phyloP scores from a whole-genome alignment of 2,113 vertebrate genomes.

The Rhinichthys klamathensis region DNA sequence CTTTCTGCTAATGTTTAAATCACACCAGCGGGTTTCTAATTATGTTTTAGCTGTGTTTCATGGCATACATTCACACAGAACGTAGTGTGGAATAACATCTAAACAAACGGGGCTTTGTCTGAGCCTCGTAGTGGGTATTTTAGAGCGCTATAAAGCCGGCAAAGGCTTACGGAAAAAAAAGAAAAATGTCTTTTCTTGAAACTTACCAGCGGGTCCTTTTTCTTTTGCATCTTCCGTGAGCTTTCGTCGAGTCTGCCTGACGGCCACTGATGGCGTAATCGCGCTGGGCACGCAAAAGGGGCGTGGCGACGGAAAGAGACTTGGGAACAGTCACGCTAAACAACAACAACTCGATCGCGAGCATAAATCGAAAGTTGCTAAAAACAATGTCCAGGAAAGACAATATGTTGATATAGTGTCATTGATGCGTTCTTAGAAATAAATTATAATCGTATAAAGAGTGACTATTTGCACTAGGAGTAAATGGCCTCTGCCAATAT shows the following conservation, averaged over 20 bases:
- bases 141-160: neutral
- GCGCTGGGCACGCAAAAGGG: conserved; percentile 22
- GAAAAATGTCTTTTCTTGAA: conserved; percentile 26
- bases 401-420: neutral
- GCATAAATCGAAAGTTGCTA: too few species aligned
- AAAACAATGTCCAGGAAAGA: neutral
- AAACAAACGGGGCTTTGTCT: neutral
- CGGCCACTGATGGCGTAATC: conserved; percentile 60
- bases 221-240: conserved; percentile 80
- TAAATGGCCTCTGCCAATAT: neutral
- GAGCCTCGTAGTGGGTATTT: neutral
- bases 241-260: conserved; percentile 44
- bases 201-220: conserved; percentile 76
- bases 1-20: conserved; percentile 30
- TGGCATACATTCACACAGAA: neutral
- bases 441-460: neutral
- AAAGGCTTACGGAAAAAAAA: neutral
- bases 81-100: neutral
- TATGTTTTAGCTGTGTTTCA: conserved; percentile 33
- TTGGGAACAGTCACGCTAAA: neutral
- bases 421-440: neutral
- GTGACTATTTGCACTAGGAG: neutral
- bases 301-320: neutral
- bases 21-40: conserved; percentile 8
- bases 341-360: neutral